Base-by-base conservation (phyloP, 2,797 vertebrate species). In the Rachycentron canadum region DNA sequence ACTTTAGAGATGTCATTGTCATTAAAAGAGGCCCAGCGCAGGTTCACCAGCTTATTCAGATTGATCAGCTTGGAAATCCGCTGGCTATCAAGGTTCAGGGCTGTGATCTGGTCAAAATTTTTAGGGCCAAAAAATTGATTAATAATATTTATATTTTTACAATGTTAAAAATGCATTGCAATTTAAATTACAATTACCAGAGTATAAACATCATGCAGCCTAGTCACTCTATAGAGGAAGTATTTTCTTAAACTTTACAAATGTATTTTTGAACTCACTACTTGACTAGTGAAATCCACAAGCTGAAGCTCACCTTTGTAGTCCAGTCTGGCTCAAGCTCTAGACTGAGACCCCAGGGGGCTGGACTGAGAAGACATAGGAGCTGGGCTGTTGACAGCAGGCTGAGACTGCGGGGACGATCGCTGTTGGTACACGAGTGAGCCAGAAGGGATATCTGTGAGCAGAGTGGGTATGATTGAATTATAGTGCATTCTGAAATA, bases 21-120 rank as follows among this genome's bases (percentile, higher is more conserved):
- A 86, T 94, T 96, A 83, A 97, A 97, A 1, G 96, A 97, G 12
- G 95, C 96, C 96, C 95, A 97, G 69, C 95, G 95, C 73, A 98
- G 93, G 87, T 97, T 96, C 77, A 96, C 92, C 73, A 96, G 55
- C 67, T 95, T 94, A 78, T 95, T 94, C 77, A 97, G 90, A 89
- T 93, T 96, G 61, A 84, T 89, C 69, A 97, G 93, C 90, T 91
- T 95, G 64, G 91, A 95, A 86, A 97, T 95, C 80, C 92, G 91
- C 77, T 96, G 96, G 68, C 91, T 93, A 86, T 97, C 96, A 69
- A 98, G 90, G 90, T 96, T 96, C 85, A 98, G 83, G 36, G 93
- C 82, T 40, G 96, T 96, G 89, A 97, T 96, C 97, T 97, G 79
- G 19, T 45, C 3, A 86, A 64, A 57, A 71, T 25, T 19, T n/a